phyloP scores from a whole-genome alignment of 2,797 vertebrate genomes.

The Acrocephalus scirpaceus region DNA sequence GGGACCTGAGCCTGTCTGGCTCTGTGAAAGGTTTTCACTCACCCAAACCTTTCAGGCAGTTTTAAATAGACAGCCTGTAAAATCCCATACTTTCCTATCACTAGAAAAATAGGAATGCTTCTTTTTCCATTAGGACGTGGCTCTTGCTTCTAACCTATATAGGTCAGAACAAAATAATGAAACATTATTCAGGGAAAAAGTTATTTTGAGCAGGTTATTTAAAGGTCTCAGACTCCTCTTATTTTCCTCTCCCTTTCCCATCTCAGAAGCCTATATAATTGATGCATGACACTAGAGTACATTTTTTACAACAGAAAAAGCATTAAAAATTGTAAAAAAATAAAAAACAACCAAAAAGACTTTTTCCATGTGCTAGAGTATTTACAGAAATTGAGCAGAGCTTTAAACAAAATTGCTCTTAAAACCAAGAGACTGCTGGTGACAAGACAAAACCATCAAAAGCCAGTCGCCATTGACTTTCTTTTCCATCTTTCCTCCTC shows the following conservation, averaged over 20 bases:
- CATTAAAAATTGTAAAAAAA: background rate
- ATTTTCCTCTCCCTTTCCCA: background rate
- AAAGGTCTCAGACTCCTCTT: background rate
- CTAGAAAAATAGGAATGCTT: background rate
- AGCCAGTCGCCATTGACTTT: background rate
- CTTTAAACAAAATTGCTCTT: background rate
- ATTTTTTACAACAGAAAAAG: background rate
- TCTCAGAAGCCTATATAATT: background rate
- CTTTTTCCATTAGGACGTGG: background rate
- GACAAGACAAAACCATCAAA: background rate
- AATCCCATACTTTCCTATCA: background rate
- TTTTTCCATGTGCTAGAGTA: background rate
- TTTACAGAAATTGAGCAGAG: background rate
- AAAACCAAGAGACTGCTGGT: background rate
- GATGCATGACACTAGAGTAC: background rate
- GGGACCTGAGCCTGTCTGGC: fast-evolving
- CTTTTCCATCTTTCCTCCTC: background rate
- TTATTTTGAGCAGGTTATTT: slow-evolving; percentile 6
- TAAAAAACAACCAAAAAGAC: too few species aligned
- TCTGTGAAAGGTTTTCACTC: background rate
- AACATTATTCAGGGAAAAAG: background rate
- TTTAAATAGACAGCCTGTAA: background rate
- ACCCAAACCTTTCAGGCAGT: background rate
- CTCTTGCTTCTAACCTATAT: background rate
- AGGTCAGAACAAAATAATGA: slow-evolving; percentile 5